Base-by-base conservation (phyloP, 2,888 invertebrate species). In the Pyralis farinalis region DNA sequence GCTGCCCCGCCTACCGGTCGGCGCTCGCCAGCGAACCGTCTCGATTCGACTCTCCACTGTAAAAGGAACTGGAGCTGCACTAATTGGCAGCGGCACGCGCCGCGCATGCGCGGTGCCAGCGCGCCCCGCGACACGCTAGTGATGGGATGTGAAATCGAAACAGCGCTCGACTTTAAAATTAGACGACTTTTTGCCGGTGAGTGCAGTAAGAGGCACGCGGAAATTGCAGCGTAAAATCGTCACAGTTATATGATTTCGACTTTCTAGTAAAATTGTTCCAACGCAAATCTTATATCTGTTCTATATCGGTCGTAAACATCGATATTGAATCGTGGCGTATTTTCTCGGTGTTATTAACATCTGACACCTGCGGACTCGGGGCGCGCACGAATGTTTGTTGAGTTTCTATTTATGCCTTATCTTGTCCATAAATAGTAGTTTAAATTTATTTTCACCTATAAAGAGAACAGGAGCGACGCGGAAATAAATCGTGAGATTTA, bases 31-130 rank as follows among this genome's bases (percentile, higher is more conserved):
- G 70, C 77, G 77, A 78, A 77, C 78, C 79, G 77, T 73, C 76
- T 67, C 78, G 71, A 68, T 75, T 80, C 80, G 71, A 68, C 75
- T 80, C 80, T 80, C 78, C 71, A 73, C 79, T 71, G 75, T 74
- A 65, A 72, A 73, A 73, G 75, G 76, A 87, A 88, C 78, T 87
- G 80, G 86, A 88, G 86, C 87, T 81, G 76, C 83, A 86, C 88
- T 87, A 88, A 88, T 88, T 87, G 85, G 84, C 77, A 49, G 56
- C 62, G 83, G 86, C 86, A 86, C 85, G 85, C 86, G 86, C 84
- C 80, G 78, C 71, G 74, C 76, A 70, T 75, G 71, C 72, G 73
- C 77, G 56, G 63, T 49, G 62, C 41, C 45, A 42, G 43, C 49
- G 58, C 71, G 65, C 61, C 63, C 63, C 70, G 65, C 75, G 72